These are phyloP conservation scores for Drosophila kohkoa DNA, from an alignment of 1,140 invertebrate species.

Conservation along the genomic window DNA sequence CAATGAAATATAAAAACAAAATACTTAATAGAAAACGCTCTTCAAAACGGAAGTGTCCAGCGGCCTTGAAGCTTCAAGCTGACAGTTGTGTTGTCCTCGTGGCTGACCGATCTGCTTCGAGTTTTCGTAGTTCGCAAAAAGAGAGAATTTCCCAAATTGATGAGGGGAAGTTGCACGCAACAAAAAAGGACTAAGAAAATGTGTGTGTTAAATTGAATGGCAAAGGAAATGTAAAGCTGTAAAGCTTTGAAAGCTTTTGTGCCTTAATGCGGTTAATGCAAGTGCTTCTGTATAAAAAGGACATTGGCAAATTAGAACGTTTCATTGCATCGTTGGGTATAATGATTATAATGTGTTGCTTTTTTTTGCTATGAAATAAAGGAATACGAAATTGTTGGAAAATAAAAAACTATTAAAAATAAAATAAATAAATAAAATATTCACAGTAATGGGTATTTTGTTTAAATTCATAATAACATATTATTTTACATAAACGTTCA, in stretches of 20 bases:
- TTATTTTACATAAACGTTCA: background rate
- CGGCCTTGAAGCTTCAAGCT: slow-evolving; percentile 56
- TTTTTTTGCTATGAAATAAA: no score
- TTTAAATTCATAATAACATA: background rate
- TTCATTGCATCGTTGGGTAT: background rate
- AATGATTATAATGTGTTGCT: background rate
- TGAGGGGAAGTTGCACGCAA: background rate
- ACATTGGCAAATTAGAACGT: background rate
- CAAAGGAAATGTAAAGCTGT: slow-evolving; percentile 19
- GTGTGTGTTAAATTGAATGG: slow-evolving; percentile 12
- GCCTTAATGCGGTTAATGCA: slow-evolving; percentile 17
- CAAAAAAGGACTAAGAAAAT: background rate
- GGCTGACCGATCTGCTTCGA: slow-evolving; percentile 26
- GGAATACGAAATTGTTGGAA: background rate
- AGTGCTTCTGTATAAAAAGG: background rate
- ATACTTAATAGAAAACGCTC: slow-evolving; percentile 11
- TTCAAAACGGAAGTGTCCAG: slow-evolving; percentile 20
- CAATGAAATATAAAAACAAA: slow-evolving; percentile 48
- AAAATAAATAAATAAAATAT: no score
- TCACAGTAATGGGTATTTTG: no score
- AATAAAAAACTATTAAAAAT: no score
- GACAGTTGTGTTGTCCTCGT: background rate
- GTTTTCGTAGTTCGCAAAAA: slow-evolving; percentile 7
- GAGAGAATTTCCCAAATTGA: slow-evolving; percentile 28
- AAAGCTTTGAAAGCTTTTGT: slow-evolving; percentile 44